Evolutionary conservation across 92 coral and sea anemone species (phyloP).

Genomic region (Porites rus): DNA sequence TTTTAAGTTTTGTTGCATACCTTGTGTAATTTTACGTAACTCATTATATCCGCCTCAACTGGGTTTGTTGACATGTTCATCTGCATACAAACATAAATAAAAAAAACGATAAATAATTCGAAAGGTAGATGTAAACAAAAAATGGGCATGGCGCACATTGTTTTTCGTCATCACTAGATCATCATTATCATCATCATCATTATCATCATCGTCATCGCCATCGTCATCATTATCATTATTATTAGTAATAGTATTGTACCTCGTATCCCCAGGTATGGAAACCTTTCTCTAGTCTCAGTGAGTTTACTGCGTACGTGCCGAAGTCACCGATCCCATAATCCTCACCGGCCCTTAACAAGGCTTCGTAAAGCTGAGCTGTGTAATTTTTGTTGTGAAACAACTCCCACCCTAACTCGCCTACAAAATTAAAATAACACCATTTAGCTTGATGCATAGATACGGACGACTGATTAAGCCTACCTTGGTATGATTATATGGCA

Average conservation of each 20-base stretch:
- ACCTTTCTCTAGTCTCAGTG: conserved; percentile 62
- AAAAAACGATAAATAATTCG: background rate
- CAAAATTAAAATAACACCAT: background rate
- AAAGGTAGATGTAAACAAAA: background rate
- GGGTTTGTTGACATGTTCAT: conserved; percentile 32
- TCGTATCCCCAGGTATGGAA: conserved; percentile 56
- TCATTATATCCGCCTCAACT: conserved; percentile 36
- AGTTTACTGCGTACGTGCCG: conserved; percentile 59
- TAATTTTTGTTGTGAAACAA: conserved; percentile 49
- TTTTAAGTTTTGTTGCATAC: background rate
- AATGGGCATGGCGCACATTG: too few species aligned
- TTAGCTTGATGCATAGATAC: background rate
- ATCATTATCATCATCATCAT: too few species aligned
- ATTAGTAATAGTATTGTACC: background rate
- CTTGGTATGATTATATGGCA: too few species aligned
- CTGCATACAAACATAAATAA: conserved; percentile 2
- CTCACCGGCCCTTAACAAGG: conserved; percentile 49
- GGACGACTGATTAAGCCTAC: too few species aligned
- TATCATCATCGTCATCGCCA: too few species aligned
- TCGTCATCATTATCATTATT: too few species aligned
- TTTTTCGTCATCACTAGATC: too few species aligned
- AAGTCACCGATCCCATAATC: conserved; percentile 61
- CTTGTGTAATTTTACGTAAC: conserved; percentile 10
- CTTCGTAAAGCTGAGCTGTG: conserved; percentile 45
- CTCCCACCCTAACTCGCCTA: conserved; percentile 69